Base-by-base conservation (phyloP, 2,797 vertebrate species). In the Fringilla coelebs region DNA sequence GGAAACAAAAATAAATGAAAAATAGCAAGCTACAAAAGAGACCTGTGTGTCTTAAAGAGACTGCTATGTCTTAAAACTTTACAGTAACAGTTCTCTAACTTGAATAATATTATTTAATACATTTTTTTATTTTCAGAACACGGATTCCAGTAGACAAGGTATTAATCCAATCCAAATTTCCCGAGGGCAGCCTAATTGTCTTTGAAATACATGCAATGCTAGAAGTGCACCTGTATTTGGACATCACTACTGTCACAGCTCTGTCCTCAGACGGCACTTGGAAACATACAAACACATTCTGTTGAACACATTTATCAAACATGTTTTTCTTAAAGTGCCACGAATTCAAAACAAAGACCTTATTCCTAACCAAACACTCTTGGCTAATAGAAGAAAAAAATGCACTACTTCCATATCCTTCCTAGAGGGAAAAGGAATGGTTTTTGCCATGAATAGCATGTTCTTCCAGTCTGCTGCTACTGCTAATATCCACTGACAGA, bases 191-290 rank as follows among this genome's bases (percentile, higher is more conserved):
- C 28, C 40, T 52, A 36, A 76, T 74, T 80, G 49, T 63, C 65
- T 80, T 81, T 81, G 73, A 88, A 91, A 85, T 5, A 93, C 36
- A 67, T 9, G 25, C 41, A 63, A 68, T n/a, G 19, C 72, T 24
- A 4, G 31, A 83, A 93, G 26, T 62, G 82, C 89, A 96, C 88
- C 95, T 93, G 93, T 51, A 95, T 75, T 80, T 88, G 63, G 48
- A 55, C 79, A 94, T 93, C 92, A 93, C 28, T 77, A 45, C 84
- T 93, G 84, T 80, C 89, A 84, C 68, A 79, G 74, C 76, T 78
- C 76, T 49, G 82, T 55, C 89, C 91, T 93, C 76, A 80, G 34
- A 74, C 77, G 61, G 34, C 58, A 88, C 72, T 63, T 77, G 48
- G 68, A 94, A 92, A 89, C 52, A 90, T 1, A 36, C 36, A 90